Evolutionary conservation across 2,888 invertebrate species (phyloP).

Genomic region (Drosophila ustulata): DNA sequence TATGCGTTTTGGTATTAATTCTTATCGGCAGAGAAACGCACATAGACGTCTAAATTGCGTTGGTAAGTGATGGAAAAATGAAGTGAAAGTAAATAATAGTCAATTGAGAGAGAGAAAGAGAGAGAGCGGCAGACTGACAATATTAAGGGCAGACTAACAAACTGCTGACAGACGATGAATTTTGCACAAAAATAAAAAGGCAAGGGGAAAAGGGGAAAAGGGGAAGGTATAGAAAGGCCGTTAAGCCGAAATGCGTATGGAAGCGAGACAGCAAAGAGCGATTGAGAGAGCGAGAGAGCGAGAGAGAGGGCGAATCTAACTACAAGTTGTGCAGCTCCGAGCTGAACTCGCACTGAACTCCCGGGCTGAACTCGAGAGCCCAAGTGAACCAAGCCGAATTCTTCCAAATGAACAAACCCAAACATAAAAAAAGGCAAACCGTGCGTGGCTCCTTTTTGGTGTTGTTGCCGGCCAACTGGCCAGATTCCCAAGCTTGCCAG

Average conservation of each 20-base stretch:
- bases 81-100: constrained; percentile 60
- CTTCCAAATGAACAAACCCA: constrained; percentile 70
- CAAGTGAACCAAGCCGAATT: constrained; percentile 47
- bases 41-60: constrained; percentile 63
- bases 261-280: neutral
- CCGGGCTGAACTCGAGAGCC: constrained; percentile 22
- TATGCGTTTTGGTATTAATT: constrained; percentile 42
- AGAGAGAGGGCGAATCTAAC: constrained; percentile 11
- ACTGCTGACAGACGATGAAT: constrained; percentile 27
- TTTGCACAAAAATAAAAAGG: neutral
- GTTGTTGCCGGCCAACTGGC: constrained; percentile 19
- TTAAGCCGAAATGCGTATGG: constrained; percentile 1
- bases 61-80: constrained; percentile 53
- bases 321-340: constrained; percentile 7
- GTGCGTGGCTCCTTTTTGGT: constrained; percentile 26
- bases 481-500: constrained; percentile 28
- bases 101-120: constrained; percentile 8
- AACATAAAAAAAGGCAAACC: constrained; percentile 41
- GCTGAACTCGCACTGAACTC: constrained; percentile 26
- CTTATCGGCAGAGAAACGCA: constrained; percentile 57
- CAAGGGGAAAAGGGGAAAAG: neutral
- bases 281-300: neutral
- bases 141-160: constrained; percentile 13
- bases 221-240: constrained; percentile 4
- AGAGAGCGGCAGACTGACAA: constrained; percentile 4